Percentiles rank a stretch among this genome's conserved stretches.
Conservation (phyloP, 2,113 vertebrate species). For the Cavia aperea region DNA sequence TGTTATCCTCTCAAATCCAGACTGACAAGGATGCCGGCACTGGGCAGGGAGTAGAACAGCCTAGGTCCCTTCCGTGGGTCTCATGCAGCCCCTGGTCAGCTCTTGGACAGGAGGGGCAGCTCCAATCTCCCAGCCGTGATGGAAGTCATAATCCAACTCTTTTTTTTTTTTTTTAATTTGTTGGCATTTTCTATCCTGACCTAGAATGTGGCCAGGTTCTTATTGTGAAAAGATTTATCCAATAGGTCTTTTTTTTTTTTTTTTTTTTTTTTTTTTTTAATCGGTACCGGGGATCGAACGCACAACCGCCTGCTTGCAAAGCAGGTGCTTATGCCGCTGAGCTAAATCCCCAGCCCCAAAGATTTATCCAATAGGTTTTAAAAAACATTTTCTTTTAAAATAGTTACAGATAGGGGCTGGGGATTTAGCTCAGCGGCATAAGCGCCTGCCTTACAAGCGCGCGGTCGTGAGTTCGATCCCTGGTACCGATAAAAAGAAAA, state of each 20-base stretch:
- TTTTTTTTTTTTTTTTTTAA: too few species aligned
- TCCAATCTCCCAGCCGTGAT: neutral
- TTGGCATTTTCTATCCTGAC: neutral
- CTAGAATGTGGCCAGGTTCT: neutral
- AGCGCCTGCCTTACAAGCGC: too few species aligned
- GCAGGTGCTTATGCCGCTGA: too few species aligned
- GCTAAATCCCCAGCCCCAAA: neutral
- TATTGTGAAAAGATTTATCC: neutral
- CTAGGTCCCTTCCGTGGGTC: neutral
- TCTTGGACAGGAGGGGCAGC: neutral
- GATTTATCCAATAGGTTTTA: neutral
- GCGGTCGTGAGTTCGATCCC: too few species aligned
- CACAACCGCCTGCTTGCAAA: too few species aligned
- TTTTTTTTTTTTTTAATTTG: neutral
- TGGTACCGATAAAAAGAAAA: too few species aligned
- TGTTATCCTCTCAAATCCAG: neutral
- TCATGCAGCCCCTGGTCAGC: too few species aligned
- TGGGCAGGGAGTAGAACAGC: rapidly evolving
- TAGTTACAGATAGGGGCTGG: neutral
- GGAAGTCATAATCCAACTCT: neutral
- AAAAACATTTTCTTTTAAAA: neutral
- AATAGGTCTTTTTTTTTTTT: neutral
- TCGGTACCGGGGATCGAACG: too few species aligned
- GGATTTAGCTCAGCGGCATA: too few species aligned
- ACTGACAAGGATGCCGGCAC: neutral